These are phyloP conservation scores for Gymnoscelis rufifasciata DNA, from an alignment of 2,888 invertebrate genomes.

Conservation along the genomic window DNA sequence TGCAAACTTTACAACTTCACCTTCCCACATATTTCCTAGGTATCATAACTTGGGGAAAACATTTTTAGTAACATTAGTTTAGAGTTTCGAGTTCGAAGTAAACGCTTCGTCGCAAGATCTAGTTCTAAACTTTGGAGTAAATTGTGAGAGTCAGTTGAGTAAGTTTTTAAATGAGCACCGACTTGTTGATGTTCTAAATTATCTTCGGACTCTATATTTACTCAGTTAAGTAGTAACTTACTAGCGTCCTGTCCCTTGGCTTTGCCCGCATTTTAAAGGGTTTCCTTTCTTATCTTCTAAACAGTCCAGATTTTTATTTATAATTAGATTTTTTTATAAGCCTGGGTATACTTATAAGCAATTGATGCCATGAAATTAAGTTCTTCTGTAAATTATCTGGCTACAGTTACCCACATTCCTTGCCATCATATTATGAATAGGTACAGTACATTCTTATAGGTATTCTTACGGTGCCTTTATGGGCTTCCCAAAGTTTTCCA, in stretches of 20 bases:
- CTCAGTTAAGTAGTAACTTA: constrained; percentile 30
- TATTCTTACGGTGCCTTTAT: too few species aligned
- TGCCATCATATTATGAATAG: too few species aligned
- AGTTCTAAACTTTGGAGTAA: constrained; percentile 33
- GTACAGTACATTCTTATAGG: too few species aligned
- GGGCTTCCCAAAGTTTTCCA: too few species aligned
- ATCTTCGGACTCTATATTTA: constrained; percentile 43
- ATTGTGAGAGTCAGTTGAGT: constrained; percentile 43
- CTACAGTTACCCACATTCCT: too few species aligned
- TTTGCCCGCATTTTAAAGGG: too few species aligned
- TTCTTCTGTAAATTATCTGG: too few species aligned
- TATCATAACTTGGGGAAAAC: constrained; percentile 8
- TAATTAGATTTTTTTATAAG: too few species aligned
- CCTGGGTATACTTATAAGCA: too few species aligned
- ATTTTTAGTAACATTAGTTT: constrained; percentile 36
- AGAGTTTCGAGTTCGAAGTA: constrained; percentile 35
- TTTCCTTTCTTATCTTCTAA: too few species aligned
- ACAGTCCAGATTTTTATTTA: too few species aligned
- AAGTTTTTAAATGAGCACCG: constrained; percentile 57
- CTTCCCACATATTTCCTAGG: constrained; percentile 5
- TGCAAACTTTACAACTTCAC: constrained; percentile 8
- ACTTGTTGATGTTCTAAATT: constrained; percentile 45
- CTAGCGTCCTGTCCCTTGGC: constrained; percentile 32
- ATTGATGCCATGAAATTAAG: too few species aligned
- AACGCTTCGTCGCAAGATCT: constrained; percentile 32